Evolutionary conservation across 2,797 vertebrate genomes (phyloP), one percentile per base, ranked within the genome.

Genomic region (Cyprinodon diabolis): DNA sequence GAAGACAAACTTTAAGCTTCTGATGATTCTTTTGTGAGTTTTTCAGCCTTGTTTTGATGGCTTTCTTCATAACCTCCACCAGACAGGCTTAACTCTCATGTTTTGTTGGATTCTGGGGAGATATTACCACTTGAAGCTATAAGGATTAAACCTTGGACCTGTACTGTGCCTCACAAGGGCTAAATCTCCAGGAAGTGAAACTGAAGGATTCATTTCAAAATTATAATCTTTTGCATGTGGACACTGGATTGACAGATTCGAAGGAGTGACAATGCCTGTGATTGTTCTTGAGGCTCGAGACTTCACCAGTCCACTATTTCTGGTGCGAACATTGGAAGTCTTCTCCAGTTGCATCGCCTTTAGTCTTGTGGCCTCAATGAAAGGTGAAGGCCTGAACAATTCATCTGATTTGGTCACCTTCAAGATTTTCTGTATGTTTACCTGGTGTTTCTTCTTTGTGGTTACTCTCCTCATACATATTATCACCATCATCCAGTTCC

Each of bases 401-500:
- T 0, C n/a, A 63, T 4, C 1, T 35, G 8, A 4, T 1, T 0
- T 0, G 14, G 3, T 12, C n/a, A 78, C 55, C 2, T 93, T 93
- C 73, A 51, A 47, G 85, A 65, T 62, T 75, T 92, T 91, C 86
- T 94, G 94, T 87, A 94, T 95, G 92, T 92, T 91, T 40, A 90
- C 72, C 79, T 96, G 95, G 95, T 93, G 94, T 83, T 88, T 94
- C 81, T 95, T 94, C 86, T 95, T 96, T 83, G 72, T 71, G 67
- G 69, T 94, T 0, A 93, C 93, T 3, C 86, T 94, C 68, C 83
- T 95, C 13, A 91, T 95, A 76, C 88, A 95, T 66, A 72, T 92
- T 37, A 85, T 95, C 71, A 92, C 89, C 84, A 74, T 92, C 85
- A 87, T 95, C 74, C 95, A 95, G 85, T 94, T 95, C 65, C 94